Base-by-base conservation (phyloP, 2,797 vertebrate genomes). In the Malacoraja senta region DNA sequence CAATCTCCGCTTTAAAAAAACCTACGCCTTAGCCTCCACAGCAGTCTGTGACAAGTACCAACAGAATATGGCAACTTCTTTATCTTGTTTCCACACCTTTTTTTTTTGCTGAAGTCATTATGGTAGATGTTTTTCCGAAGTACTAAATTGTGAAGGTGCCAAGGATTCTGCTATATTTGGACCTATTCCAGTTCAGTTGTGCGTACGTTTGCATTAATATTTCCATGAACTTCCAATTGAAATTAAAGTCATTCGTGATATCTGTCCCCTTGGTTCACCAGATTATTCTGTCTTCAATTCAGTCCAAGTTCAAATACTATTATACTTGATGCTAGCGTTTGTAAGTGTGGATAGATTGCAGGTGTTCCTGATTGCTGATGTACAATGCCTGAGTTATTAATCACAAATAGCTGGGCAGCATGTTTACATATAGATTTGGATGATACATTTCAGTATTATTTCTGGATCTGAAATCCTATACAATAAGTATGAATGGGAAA, bases 381-480 rank as follows among this genome's bases (percentile, higher is more conserved):
- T 53, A 44, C 35, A 91, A 72, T 35, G 38, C 68, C 24, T 91
- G 35, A 53, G 68, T 44, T 71, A 91, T 74, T 72, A 91, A 91
- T 74, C 68, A 74, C 21, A 44, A 91, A 44, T 91, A 91, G 71
- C 32, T 29, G 90, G 68, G 71, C 29, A 74, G 24, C 26, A 29
- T 74, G 24, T 91, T 53, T 91, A 74, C 35, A 53, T 35, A 74
- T 38, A 35, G 10, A 53, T 44, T 91, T 74, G 10, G 38, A 26
- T 74, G 90, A 53, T 44, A 44, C 13, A 74, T 91, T 91, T 91
- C 90, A 72, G 21, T 91, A 74, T 91, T 91, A 91, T 91, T 74
- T 13, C 35, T 91, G 90, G 38, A 72, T 72, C 68, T 26, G 21
- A 35, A 72, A 53, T 72, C 15, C 90, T 91, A 91, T 91, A 74